A percentile compares a stretch with the other conserved stretches of the same genome.
These are phyloP conservation scores for Dendrolimus kikuchii DNA, from an alignment of 1,140 invertebrate genomes.

Conservation along the genomic window DNA sequence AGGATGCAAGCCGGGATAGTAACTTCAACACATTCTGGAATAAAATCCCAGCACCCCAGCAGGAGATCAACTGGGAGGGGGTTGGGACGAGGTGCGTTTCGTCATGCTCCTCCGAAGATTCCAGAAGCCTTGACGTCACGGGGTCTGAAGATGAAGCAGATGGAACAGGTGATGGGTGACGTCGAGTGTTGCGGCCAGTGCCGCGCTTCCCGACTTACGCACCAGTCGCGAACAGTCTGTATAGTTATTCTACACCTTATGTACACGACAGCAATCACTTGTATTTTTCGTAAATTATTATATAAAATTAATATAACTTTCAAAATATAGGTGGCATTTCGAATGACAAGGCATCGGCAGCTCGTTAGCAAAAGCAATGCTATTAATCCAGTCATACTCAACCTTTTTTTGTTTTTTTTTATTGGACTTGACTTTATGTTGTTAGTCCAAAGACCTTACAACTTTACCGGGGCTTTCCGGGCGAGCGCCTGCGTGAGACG, in stretches of 20 bases:
- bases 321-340: too few relatives aligned
- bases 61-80: conserved; percentile 45
- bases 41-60: conserved; percentile 47
- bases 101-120: conserved; percentile 62
- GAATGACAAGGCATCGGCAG: too few relatives aligned
- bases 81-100: conserved; percentile 39
- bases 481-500: too few relatives aligned
- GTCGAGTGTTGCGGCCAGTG: conserved; percentile 66
- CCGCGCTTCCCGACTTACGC: conserved; percentile 56
- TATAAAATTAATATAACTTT: too few relatives aligned
- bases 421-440: too few relatives aligned
- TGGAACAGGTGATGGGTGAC: conserved; percentile 55
- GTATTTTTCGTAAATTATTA: conserved; percentile 41
- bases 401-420: too few relatives aligned
- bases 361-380: too few relatives aligned
- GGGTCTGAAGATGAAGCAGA: conserved; percentile 64
- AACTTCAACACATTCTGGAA: conserved; percentile 67
- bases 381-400: too few relatives aligned
- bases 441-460: too few relatives aligned
- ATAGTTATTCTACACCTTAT: conserved; percentile 37
- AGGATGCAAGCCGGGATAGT: conserved; percentile 51
- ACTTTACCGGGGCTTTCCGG: too few relatives aligned
- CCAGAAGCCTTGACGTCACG: conserved; percentile 65
- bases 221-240: conserved; percentile 31
- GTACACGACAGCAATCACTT: conserved; percentile 33